Conservation (phyloP, 2,888 invertebrate genomes). For the Drosophila lutescens region DNA sequence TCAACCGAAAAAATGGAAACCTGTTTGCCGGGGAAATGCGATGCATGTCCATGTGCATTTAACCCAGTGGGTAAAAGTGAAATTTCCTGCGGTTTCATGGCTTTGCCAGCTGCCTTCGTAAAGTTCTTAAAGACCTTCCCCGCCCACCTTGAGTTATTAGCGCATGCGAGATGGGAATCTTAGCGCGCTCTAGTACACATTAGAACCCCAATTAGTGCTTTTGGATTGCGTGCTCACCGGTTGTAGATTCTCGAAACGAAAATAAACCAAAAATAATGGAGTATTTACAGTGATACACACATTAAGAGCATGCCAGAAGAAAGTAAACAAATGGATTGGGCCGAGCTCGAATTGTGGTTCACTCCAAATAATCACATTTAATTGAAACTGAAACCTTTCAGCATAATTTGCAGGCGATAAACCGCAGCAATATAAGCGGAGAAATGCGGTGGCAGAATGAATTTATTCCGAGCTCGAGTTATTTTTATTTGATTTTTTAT, state of each 20-base stretch:
- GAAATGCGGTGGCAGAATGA: conserved; percentile 1
- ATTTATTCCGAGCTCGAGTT: conserved; percentile 3
- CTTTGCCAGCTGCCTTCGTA: conserved; percentile 17
- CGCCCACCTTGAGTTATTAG: conserved; percentile 66
- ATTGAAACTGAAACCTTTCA: conserved; percentile 31
- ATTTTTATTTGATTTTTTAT: conserved; percentile 26
- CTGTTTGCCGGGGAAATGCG: conserved; percentile 54
- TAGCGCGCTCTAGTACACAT: conserved; percentile 65
- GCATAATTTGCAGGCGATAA: conserved; percentile 30
- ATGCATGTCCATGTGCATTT: conserved; percentile 36
- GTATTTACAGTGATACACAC: conserved; percentile 24
- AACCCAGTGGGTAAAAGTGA: conserved; percentile 63
- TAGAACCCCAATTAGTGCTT: conserved; percentile 55
- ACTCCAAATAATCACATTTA: conserved; percentile 7
- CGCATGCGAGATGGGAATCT: conserved; percentile 74
- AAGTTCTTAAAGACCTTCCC: conserved; percentile 45
- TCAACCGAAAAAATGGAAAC: conserved; percentile 51
- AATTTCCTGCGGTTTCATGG: conserved; percentile 49
- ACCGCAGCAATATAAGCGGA: conserved; percentile 15
- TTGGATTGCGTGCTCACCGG: conserved; percentile 47
- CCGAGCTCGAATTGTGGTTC: conserved; percentile 11
- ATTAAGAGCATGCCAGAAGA: conserved; percentile 17
- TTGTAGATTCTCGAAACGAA: conserved; percentile 30
- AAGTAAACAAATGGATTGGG: conserved; percentile 26
- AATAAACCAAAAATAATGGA: neutral